Evolutionary conservation across 2,888 invertebrate species (phyloP), one percentile per base, ranked within the genome.

Genomic region (Lithophane leautieri): DNA sequence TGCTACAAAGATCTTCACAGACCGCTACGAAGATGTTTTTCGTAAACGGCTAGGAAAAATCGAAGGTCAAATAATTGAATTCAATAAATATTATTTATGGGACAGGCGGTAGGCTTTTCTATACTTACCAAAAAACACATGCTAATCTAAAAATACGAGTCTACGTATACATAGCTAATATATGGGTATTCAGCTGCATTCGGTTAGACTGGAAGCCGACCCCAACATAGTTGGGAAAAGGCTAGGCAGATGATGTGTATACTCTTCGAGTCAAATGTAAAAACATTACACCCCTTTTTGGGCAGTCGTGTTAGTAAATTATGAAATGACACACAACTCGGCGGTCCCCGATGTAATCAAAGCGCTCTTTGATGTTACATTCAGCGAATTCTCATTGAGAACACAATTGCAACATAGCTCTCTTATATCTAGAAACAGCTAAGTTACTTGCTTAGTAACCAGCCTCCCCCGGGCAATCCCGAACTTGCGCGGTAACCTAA

Each of bases 361-460:
- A 79, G 47, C 67, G n/a, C 54, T 77, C 68, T 63, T 72, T 85
- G 52, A 71, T 70, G 61, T 50, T 34, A 70, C 28, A 63, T 80
- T 70, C 54, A 50, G 65, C 28, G 52, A 66, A 63, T 72, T 69
- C 61, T 76, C 71, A 85, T 77, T 82, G 79, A 66, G 83, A 66
- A 72, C 54, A 72, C 72, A 77, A 50, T 60, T 83, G 86, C 83
- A 82, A 71, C 22, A n/a, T 44, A 44, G n/a, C 42, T 72, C 19
- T 76, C 6, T 44, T n/a, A 44, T 47, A 67, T 42, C 42, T 54
- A 34, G 54, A 68, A 78, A 61, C 70, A 73, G 63, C 79, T 70
- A 61, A 61, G 62, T 73, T 78, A 62, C 69, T 58, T 62, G 67
- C 73, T 78, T 61, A 78, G 86, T 56, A 78, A 86, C 86, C 67